Base-by-base conservation (phyloP, 2,113 vertebrate species). In the Spea bombifrons region DNA sequence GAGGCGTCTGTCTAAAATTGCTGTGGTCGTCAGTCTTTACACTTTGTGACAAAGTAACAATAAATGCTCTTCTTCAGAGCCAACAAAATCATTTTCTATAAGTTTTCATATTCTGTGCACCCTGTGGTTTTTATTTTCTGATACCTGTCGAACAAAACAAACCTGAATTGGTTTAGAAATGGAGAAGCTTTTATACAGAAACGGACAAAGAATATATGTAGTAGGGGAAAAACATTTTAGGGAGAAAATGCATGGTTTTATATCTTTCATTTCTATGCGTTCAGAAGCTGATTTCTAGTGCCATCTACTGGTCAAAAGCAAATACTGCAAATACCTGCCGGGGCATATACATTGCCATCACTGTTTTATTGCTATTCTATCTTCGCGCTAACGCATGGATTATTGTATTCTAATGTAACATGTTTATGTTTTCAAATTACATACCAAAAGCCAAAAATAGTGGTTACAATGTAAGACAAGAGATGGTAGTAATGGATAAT, bases 231-330 rank as follows among this genome's bases (percentile, higher is more conserved):
- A 57, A 48, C 46, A 68, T 12, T 10, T 43, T 13, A 17, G 61
- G n/a, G 30, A 13, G 61, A 64, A 64, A 30, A 4, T 61, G 15
- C 57, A 64, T 30, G 61, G n/a, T 64, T 17, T 64, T 0, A 64
- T 64, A 17, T 17, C 30, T 16, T 64, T 4, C 1, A 30, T 64
- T 17, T 0, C 4, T 16, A 7, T 64, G 8, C 61, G 16, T 64
- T 64, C 5, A 17, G n/a, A 5, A 9, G 5, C 49, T 74, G 77
- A 30, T 81, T 5, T 13, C 78, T 71, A 30, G 65, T 79, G 85
- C 88, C 89, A 83, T 85, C 89, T 89, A 78, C 85, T 83, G 89
- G 86, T 44, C 3, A 69, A 59, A 69, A 49, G 47, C 8, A 30
- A 64, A 3, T 52, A 30, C 30, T 30, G 30, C 30, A 30, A 30